Evolutionary conservation across 2,797 vertebrate genomes (phyloP).

Genomic region (Pithecia hirsuta): DNA sequence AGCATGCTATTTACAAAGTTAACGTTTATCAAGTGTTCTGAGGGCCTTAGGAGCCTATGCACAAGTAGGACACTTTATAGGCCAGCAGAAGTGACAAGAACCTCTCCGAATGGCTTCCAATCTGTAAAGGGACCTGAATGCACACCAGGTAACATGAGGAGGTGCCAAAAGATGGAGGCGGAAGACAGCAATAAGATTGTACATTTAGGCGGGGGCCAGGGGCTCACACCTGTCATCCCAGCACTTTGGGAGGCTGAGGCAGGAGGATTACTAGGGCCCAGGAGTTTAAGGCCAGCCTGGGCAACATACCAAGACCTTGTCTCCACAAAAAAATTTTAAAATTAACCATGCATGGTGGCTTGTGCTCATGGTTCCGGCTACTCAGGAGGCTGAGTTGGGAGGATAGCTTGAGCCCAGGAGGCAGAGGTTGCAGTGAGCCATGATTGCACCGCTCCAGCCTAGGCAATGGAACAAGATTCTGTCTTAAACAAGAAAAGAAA

Average conservation of each 20-base stretch:
- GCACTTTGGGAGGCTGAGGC: neutral
- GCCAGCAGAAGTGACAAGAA: slow-evolving; percentile 70
- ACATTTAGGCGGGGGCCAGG: too few species aligned
- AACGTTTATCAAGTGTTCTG: slow-evolving; percentile 36
- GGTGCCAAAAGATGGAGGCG: neutral
- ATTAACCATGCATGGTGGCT: neutral
- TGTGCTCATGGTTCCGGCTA: neutral
- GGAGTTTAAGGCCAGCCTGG: neutral
- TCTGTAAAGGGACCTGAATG: slow-evolving; percentile 63
- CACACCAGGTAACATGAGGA: slow-evolving; percentile 19
- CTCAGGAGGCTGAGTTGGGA: neutral
- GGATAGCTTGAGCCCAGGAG: neutral
- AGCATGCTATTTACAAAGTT: neutral
- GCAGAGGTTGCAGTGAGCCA: neutral
- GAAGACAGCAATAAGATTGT: too few species aligned
- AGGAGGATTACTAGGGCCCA: neutral
- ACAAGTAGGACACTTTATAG: slow-evolving; percentile 2
- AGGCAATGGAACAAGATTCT: neutral
- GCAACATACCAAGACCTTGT: neutral
- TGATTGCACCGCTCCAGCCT: neutral
- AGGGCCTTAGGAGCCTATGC: slow-evolving; percentile 48
- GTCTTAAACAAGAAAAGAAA: neutral
- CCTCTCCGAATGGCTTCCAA: slow-evolving; percentile 71
- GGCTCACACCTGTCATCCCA: neutral
- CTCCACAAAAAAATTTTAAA: neutral